Conservation (phyloP, 2,113 vertebrate species). For the Forbesichthys agassizii region DNA sequence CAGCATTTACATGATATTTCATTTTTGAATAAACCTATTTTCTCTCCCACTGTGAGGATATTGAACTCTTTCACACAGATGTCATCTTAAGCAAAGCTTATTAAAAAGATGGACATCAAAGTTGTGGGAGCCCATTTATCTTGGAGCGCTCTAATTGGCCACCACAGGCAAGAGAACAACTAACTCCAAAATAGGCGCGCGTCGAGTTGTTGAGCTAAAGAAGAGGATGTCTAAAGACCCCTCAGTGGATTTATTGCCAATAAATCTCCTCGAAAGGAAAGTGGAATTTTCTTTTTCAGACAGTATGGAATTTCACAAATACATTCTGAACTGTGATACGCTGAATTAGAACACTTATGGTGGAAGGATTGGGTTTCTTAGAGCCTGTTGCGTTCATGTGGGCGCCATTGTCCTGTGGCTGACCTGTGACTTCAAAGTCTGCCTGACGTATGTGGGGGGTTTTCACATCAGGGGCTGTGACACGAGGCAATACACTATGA, state of each 20-base stretch:
- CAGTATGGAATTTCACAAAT: conserved; percentile 68
- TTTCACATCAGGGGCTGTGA: conserved; percentile 51
- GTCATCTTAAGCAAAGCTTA: conserved; percentile 82
- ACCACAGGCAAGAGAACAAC: conserved; percentile 73
- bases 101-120: conserved; percentile 81
- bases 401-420: conserved; percentile 51
- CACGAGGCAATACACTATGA: conserved; percentile 60
- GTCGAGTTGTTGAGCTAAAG: conserved; percentile 60
- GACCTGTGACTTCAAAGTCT: conserved; percentile 60
- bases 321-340: conserved; percentile 69
- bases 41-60: conserved; percentile 74
- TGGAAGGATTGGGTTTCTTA: conserved; percentile 53
- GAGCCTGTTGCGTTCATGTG: conserved; percentile 34
- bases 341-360: conserved; percentile 64
- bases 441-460: conserved; percentile 54
- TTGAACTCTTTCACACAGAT: conserved; percentile 78
- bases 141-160: conserved; percentile 76
- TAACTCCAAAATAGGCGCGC: conserved; percentile 67
- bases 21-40: conserved; percentile 78
- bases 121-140: conserved; percentile 73
- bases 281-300: conserved; percentile 48
- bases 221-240: conserved; percentile 68
- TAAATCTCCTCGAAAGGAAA: conserved; percentile 71
- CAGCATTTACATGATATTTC: conserved; percentile 75
- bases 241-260: conserved; percentile 71